phyloP scores from a whole-genome alignment of 2,797 vertebrate genomes.

The Antennarius maculatus region DNA sequence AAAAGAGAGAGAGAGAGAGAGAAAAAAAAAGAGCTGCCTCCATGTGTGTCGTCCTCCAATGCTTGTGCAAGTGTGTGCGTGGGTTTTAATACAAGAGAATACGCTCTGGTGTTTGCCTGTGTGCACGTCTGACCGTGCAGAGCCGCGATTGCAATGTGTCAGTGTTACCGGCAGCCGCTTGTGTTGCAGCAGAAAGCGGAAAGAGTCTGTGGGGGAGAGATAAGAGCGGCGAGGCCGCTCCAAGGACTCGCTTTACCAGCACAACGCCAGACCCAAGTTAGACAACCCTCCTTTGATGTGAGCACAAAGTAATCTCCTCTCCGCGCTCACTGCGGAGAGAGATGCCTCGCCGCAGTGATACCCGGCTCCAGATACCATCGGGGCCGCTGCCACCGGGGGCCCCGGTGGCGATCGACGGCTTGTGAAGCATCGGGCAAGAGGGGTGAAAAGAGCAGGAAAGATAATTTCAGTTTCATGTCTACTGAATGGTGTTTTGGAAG shows the following conservation, averaged over 20 bases:
- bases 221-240: conserved; percentile 74
- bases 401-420: conserved; percentile 48
- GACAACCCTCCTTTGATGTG: conserved; percentile 80
- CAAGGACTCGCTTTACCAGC: conserved; percentile 71
- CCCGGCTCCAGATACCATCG: conserved; percentile 58
- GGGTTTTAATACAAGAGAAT: conserved; percentile 37
- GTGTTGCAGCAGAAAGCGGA: conserved; percentile 71
- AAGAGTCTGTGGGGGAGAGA: conserved; percentile 78
- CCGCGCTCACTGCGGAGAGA: conserved; percentile 57
- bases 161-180: conserved; percentile 70
- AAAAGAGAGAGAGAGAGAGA: background rate
- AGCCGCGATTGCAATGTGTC: conserved; percentile 54
- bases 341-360: conserved; percentile 62
- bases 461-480: conserved; percentile 13
- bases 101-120: conserved; percentile 36
- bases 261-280: conserved; percentile 75
- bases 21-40: conserved; percentile 37
- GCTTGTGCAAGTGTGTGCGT: conserved; percentile 16
- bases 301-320: conserved; percentile 70
- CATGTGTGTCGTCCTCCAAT: conserved; percentile 21
- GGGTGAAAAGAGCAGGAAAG: conserved; percentile 2
- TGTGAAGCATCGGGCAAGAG: conserved; percentile 25
- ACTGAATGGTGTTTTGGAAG: conserved; percentile 28
- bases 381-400: conserved; percentile 37
- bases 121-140: conserved; percentile 51